Evolutionary conservation across 37 sponge, comb jelly and placozoan species (phyloP).

Genomic region (Amphimedon queenslandica): DNA sequence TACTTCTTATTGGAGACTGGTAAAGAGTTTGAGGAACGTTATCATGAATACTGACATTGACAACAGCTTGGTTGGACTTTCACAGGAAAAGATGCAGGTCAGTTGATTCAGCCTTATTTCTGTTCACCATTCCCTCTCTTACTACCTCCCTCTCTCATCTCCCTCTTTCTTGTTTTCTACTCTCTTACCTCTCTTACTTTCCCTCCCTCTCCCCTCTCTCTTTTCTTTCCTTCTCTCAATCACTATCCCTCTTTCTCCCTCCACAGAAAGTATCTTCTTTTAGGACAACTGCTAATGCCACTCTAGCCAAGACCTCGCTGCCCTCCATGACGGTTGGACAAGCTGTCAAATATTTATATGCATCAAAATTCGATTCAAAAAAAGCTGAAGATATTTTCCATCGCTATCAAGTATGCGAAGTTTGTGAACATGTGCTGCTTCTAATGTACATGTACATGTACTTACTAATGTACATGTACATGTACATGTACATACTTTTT

Average conservation of each 20-base stretch:
- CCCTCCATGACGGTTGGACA: conserved; percentile 5
- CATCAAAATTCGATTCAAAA: conserved; percentile 22
- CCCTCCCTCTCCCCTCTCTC: neutral
- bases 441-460: neutral
- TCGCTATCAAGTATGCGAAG: conserved; percentile 41
- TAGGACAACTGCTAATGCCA: conserved; percentile 12
- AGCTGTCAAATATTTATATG: conserved; percentile 34
- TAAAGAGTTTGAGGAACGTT: too few relatives aligned
- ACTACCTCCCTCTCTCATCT: neutral
- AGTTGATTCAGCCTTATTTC: neutral
- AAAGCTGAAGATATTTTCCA: conserved; percentile 39
- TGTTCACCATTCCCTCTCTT: too few relatives aligned
- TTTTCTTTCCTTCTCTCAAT: too few relatives aligned
- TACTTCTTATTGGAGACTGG: too few relatives aligned
- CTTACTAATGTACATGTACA: conserved; percentile 7
- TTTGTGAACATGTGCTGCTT: neutral
- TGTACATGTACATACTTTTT: neutral
- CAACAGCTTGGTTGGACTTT: conserved; percentile 2
- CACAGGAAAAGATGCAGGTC: conserved; percentile 13
- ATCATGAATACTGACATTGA: conserved; percentile 15
- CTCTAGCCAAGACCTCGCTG: conserved; percentile 10
- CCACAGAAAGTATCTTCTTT: conserved; percentile 31
- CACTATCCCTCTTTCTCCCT: neutral
- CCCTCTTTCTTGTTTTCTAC: neutral
- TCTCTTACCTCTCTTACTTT: neutral